These are phyloP conservation scores for Pimpla rufipes DNA, from an alignment of 2,888 invertebrate genomes.

Conservation along the genomic window DNA sequence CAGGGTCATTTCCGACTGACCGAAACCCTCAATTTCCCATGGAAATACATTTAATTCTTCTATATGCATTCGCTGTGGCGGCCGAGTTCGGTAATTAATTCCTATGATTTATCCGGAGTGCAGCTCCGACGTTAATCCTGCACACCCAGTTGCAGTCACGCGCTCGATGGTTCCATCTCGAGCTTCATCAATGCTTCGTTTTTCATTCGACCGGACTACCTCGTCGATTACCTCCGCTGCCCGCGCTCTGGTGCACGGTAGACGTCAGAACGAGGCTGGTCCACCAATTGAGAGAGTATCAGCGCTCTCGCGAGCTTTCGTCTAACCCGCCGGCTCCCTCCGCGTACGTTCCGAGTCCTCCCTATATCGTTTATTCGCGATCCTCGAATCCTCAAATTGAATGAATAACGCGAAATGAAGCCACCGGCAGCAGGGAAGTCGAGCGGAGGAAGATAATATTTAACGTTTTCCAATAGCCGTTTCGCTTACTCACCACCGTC, in stretches of 20 bases:
- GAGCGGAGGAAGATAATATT: conserved; percentile 75
- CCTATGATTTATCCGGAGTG: conserved; percentile 65
- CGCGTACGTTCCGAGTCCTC: conserved; percentile 32
- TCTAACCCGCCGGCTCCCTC: conserved; percentile 58
- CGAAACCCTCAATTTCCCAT: conserved; percentile 53
- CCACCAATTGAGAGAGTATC: conserved; percentile 57
- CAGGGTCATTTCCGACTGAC: conserved; percentile 31
- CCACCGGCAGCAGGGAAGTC: conserved; percentile 71
- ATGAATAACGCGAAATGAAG: conserved; percentile 79
- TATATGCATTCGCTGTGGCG: conserved; percentile 59
- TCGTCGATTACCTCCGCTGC: conserved; percentile 53
- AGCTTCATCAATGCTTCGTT: conserved; percentile 46
- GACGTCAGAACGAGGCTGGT: conserved; percentile 54
- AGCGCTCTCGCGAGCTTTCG: conserved; percentile 58
- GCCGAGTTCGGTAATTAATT: conserved; percentile 66
- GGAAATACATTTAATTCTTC: conserved; percentile 54
- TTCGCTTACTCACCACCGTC: conserved; percentile 65
- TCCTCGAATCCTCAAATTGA: conserved; percentile 73
- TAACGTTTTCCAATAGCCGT: conserved; percentile 82
- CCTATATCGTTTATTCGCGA: conserved; percentile 12
- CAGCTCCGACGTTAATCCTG: conserved; percentile 64
- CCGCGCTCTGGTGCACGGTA: conserved; percentile 29
- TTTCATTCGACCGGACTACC: conserved; percentile 58
- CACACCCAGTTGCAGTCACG: conserved; percentile 64
- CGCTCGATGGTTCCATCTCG: conserved; percentile 59